These are phyloP conservation scores for Cassiopea xamachana DNA, from an alignment of 30 jellyfish, hydroid and myxozoan species.

Conservation along the genomic window DNA sequence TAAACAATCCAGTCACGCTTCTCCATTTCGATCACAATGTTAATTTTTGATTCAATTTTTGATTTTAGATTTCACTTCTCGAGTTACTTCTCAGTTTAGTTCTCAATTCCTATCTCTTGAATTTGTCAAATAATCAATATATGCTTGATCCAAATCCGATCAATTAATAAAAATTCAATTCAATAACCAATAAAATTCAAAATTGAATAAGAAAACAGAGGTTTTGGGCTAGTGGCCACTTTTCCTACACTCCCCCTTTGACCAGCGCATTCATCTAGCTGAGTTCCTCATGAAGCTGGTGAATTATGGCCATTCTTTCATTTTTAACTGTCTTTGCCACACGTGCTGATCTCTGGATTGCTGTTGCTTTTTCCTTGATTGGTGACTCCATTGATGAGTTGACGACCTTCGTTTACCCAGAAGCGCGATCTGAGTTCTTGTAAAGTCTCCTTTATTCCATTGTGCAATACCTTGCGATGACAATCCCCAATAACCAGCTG, in stretches of 20 bases:
- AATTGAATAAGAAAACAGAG: too few species aligned
- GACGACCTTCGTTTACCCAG: constrained; percentile 66
- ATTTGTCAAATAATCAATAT: too few species aligned
- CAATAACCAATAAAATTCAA: too few species aligned
- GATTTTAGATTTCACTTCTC: too few species aligned
- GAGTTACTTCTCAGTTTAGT: too few species aligned
- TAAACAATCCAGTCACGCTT: too few species aligned
- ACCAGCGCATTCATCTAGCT: not conserved
- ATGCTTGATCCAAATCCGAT: too few species aligned
- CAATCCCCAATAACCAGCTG: constrained; percentile 2
- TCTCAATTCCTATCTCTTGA: too few species aligned
- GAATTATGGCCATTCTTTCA: not conserved
- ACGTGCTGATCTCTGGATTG: not conserved
- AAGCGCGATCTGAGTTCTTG: constrained; percentile 58
- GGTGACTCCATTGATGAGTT: constrained; percentile 23
- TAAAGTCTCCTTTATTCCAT: constrained; percentile 40
- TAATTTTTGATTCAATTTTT: not conserved
- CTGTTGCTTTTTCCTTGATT: not conserved
- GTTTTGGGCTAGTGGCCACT: too few species aligned
- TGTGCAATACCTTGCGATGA: constrained; percentile 34
- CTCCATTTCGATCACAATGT: too few species aligned
- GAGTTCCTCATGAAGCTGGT: constrained; percentile 2
- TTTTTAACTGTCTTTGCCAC: not conserved
- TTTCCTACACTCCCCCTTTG: not conserved
- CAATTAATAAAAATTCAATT: too few species aligned